Evolutionary conservation across 2,113 vertebrate genomes (phyloP).

Genomic region (Lasiurus borealis): DNA sequence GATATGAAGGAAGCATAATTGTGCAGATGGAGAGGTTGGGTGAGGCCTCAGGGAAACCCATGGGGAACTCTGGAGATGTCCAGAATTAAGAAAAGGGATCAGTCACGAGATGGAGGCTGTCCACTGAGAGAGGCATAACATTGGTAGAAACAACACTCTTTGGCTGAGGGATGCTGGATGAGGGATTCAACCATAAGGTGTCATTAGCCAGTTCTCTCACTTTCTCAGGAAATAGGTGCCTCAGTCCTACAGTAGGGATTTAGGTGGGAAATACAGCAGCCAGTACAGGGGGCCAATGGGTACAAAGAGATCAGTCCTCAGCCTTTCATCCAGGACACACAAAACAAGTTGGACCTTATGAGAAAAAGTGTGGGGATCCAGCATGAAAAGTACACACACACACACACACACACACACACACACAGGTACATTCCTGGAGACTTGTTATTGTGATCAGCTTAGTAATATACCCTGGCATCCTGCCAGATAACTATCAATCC

Average conservation of each 20-base stretch:
- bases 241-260: neutral
- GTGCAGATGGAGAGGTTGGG: neutral
- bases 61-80: neutral
- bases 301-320: neutral
- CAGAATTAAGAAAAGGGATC: constrained; percentile 1
- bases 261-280: neutral
- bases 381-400: neutral
- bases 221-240: neutral
- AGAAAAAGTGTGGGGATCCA: neutral
- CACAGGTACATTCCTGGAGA: neutral
- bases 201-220: neutral
- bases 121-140: neutral
- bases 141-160: constrained; percentile 32
- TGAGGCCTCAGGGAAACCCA: neutral
- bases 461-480: constrained; percentile 31
- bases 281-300: neutral
- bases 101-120: neutral
- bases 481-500: neutral
- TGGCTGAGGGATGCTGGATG: neutral
- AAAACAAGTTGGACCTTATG: neutral
- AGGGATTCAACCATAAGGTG: neutral
- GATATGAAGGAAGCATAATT: neutral
- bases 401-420: neutral
- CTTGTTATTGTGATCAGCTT: constrained; percentile 34
- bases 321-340: neutral